phyloP scores from a whole-genome alignment of 2,113 vertebrate species.

The Desmodus rotundus region DNA sequence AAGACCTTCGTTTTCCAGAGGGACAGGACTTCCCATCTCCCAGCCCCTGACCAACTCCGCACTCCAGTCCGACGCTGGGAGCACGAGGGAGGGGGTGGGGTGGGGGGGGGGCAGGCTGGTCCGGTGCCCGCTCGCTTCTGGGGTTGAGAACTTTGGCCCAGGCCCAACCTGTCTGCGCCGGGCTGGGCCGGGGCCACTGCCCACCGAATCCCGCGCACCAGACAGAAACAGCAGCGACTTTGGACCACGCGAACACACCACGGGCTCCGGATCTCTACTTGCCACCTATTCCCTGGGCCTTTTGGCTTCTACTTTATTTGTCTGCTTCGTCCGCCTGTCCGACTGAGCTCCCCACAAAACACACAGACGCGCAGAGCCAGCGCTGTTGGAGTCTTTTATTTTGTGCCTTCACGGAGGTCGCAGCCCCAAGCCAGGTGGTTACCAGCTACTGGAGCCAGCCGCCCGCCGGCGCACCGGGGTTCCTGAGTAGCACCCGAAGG shows the following conservation, averaged over 20 bases:
- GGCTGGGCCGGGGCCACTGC: not conserved
- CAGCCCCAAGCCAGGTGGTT: conserved; percentile 8
- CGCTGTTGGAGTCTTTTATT: conserved; percentile 82
- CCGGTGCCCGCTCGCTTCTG: not conserved
- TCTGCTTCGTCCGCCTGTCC: not conserved
- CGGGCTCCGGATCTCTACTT: not conserved
- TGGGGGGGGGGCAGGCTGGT: not conserved
- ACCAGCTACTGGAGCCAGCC: not conserved
- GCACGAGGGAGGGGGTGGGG: fast-evolving
- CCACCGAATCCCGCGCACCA: not conserved
- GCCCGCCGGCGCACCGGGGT: not conserved
- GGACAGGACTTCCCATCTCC: not conserved
- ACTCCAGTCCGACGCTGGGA: not conserved
- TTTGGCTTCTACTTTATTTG: not conserved
- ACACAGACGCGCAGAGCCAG: conserved; percentile 72
- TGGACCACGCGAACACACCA: not conserved
- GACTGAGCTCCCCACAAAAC: conserved; percentile 58
- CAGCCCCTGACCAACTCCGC: not conserved
- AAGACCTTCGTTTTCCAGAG: not conserved
- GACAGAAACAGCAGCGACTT: not conserved
- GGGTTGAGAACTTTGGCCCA: not conserved
- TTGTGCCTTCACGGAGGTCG: conserved; percentile 30
- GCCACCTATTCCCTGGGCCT: not conserved
- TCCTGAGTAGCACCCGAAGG: not conserved
- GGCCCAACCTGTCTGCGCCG: not conserved